These are phyloP conservation scores for Plusia festucae DNA, from an alignment of 2,888 invertebrate genomes.

Conservation along the genomic window DNA sequence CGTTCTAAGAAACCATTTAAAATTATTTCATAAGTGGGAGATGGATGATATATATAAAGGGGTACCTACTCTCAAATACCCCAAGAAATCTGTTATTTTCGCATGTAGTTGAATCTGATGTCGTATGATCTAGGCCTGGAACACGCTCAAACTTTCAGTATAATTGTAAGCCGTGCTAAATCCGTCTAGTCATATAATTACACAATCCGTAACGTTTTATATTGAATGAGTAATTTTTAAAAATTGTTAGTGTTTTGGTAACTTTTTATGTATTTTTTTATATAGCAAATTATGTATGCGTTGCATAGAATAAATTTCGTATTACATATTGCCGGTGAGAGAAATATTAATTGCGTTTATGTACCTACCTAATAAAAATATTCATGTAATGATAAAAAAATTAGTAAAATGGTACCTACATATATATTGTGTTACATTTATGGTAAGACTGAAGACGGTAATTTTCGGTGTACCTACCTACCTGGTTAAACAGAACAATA, in stretches of 20 bases:
- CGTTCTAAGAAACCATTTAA: no score
- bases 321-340: no score
- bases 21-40: no score
- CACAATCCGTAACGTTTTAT: no score
- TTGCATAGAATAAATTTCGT: no score
- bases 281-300: no score
- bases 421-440: slow-evolving; percentile 4
- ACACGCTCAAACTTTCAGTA: background rate
- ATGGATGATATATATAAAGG: no score
- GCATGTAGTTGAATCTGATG: background rate
- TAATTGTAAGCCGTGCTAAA: slow-evolving; percentile 4
- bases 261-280: no score
- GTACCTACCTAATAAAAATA: background rate
- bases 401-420: no score
- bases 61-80: background rate
- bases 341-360: no score
- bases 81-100: background rate
- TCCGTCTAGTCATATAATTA: slow-evolving; percentile 5
- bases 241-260: background rate
- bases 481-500: background rate
- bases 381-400: background rate
- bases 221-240: background rate
- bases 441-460: slow-evolving; percentile 2
- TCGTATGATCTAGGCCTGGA: background rate
- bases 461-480: slow-evolving; percentile 1